These are phyloP conservation scores for Phymastichus coffea DNA, from an alignment of 1,140 invertebrate genomes.

Conservation along the genomic window DNA sequence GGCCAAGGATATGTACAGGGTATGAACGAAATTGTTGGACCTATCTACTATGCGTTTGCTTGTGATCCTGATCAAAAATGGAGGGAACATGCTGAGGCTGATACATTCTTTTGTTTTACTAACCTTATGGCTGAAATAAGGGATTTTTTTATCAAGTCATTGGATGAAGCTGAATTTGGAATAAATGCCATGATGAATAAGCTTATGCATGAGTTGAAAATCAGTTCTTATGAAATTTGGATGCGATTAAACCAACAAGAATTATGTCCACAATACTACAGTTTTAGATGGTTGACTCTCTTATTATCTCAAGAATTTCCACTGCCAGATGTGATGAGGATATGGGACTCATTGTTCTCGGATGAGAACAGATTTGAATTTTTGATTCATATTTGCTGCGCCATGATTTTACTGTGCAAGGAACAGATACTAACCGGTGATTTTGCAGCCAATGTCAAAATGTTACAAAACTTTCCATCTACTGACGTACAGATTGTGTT, in stretches of 20 bases:
- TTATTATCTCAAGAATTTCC: constrained; percentile 96
- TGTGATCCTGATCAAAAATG: constrained; percentile 80
- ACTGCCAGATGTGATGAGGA: constrained; percentile 90
- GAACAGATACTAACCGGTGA: constrained; percentile 81
- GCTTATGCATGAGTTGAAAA: constrained; percentile 73
- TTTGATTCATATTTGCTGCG: constrained; percentile 88
- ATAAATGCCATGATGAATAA: constrained; percentile 84
- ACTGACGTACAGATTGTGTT: constrained; percentile 73
- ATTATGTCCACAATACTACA: constrained; percentile 77
- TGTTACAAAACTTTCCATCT: constrained; percentile 74
- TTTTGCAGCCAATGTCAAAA: constrained; percentile 89
- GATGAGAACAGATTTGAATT: constrained; percentile 88
- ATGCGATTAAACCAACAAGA: constrained; percentile 75
- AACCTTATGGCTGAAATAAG: constrained; percentile 95
- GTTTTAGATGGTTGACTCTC: constrained; percentile 87
- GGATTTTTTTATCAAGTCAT: constrained; percentile 94
- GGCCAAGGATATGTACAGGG: constrained; percentile 98
- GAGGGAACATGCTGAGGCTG: constrained; percentile 91
- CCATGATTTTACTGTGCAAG: constrained; percentile 91
- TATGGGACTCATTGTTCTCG: constrained; percentile 95
- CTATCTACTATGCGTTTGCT: constrained; percentile 97
- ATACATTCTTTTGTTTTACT: constrained; percentile 97
- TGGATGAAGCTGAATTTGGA: constrained; percentile 90
- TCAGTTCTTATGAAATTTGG: constrained; percentile 77
- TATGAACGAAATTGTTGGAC: constrained; percentile 99